Evolutionary conservation across 2,888 invertebrate species (phyloP), one percentile per base, ranked within the genome.

Genomic region (Netelia fuscicornis): DNA sequence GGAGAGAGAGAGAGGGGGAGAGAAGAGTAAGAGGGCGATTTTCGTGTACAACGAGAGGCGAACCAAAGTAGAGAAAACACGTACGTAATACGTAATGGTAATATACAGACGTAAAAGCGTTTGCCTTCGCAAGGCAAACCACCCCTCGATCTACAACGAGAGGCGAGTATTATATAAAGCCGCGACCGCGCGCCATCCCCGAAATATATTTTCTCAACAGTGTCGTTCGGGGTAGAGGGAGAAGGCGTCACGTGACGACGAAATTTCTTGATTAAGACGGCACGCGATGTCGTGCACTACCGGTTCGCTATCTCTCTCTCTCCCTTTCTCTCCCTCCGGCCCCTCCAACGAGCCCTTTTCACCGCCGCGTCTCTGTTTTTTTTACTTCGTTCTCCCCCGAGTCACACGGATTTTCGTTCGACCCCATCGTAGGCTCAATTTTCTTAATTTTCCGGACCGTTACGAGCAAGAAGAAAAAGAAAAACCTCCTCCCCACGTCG

Each of bases 241-340:
- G 5, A 5, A 30, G 30, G 30, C 30, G 87, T 89, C 89, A 89
- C 89, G 90, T 88, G 90, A 90, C 87, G 88, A 87, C 90, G 83
- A 91, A 91, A 91, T 91, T 91, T 91, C 92, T 92, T 91, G 90
- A 92, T 92, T 92, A 92, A 91, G 90, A 89, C 89, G 84, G 88
- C 90, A 89, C 91, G 91, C 91, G 89, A 92, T 89, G 83, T 79
- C 84, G 74, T 84, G 74, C 87, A 80, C 85, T 85, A 86, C 67
- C 80, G 84, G 60, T 79, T 52, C 58, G 54, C 75, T 67, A 11
- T 62, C 54, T 62, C 62, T 44, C 52, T n/a, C 11, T 17, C 17
- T 54, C 13, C 68, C 58, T 81, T 56, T 70, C 65, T 71, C 62
- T 52, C 56, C 62, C 25, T 25, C 30, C 9, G 8, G 17, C 56